Percentiles rank a stretch among this genome's conserved stretches.
These are phyloP conservation scores for Cloeon dipterum DNA, from an alignment of 2,888 invertebrate species.

Conservation along the genomic window DNA sequence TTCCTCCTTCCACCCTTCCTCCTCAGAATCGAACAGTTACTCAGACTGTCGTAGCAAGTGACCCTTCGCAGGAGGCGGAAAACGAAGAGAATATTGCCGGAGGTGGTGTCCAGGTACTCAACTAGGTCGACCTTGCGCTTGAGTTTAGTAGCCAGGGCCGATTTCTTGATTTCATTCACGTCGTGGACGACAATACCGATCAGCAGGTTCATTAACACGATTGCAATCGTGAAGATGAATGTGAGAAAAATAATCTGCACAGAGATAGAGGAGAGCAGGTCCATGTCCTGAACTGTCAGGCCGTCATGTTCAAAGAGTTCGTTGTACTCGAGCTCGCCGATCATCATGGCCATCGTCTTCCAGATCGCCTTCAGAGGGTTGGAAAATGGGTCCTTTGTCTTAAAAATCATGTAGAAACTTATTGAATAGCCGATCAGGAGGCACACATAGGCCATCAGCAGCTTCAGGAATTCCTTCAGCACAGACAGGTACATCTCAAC, in stretches of 20 bases:
- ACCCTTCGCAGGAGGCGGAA: too few species aligned
- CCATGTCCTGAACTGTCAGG: neutral
- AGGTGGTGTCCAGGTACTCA: slow-evolving; percentile 58
- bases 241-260: slow-evolving; percentile 57
- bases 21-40: too few species aligned
- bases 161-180: slow-evolving; percentile 65
- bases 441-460: slow-evolving; percentile 68
- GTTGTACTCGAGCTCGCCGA: slow-evolving; percentile 60
- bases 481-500: slow-evolving; percentile 80
- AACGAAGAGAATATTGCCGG: too few species aligned
- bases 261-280: neutral
- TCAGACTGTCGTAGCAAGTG: too few species aligned
- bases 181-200: slow-evolving; percentile 76
- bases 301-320: slow-evolving; percentile 38
- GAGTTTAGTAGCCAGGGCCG: slow-evolving; percentile 59
- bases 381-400: slow-evolving; percentile 49
- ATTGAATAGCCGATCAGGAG: slow-evolving; percentile 67
- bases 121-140: slow-evolving; percentile 72
- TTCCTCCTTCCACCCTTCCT: too few species aligned
- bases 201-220: slow-evolving; percentile 63
- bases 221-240: slow-evolving; percentile 61
- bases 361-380: slow-evolving; percentile 44
- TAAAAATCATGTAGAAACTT: slow-evolving; percentile 72
- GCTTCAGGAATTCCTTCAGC: slow-evolving; percentile 64
- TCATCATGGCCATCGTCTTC: slow-evolving; percentile 74